Evolutionary conservation across 1,140 invertebrate species (phyloP), one percentile per base, ranked within the genome.

Genomic region (Zaprionus camerounensis): DNA sequence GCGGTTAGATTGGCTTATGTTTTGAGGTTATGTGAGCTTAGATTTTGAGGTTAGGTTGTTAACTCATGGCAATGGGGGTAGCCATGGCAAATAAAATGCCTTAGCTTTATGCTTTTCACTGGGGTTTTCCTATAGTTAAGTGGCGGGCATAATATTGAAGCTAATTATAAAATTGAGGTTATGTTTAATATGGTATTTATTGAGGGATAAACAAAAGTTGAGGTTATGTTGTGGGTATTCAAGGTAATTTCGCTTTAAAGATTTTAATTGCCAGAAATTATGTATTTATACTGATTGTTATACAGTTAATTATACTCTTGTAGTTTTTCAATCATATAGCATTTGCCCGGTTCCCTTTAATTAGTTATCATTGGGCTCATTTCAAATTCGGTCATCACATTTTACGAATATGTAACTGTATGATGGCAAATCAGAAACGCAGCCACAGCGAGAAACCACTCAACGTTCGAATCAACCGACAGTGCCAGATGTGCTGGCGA

Each of bases 1-100:
- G 72, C 59, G 72, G 67, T 70, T 63, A 56, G 38, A 63, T 70
- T 61, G 56, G 58, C 66, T 74, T 70, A 24, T 49, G 58, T 64
- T 76, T 74, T 26, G 46, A 53, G 73, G 55, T 75, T 71, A 64
- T 59, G 20, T 13, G 17, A 36, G 44, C 67, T 63, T 34, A 22
- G 41, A 31, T 11, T 65, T 62, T 20, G 36, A 61, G 58, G 71
- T 34, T 74, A 62, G 28, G 55, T 56, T 64, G 20, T 20, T 24
- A 22, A 57, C 61, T 62, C 55, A 56, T 73, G 31, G 63, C 6
- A 49, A 51, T 68, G 9, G 0, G 17, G 26, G 17, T 20, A 20
- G n/a, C 6, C 28, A 15, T 28, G 7, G 17, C 3, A 6, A 13
- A 15, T 5, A 55, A 82, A 65, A 82, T 77, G 38, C 15, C 28